Conservation (phyloP, 2,113 vertebrate genomes). For the Tragelaphus imberbis region DNA sequence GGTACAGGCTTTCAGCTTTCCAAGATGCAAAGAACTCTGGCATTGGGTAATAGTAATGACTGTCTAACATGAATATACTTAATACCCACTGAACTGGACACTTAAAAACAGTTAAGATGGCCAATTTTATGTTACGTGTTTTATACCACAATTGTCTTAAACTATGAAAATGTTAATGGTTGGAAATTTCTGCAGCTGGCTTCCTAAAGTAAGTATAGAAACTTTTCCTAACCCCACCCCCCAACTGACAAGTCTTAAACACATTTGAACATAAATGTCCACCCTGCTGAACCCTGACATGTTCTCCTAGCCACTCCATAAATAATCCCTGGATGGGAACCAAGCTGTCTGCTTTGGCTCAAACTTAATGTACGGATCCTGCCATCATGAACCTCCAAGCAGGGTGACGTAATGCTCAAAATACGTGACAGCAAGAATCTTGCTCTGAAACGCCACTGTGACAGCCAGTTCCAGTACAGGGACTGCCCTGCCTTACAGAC, state of each 20-base stretch:
- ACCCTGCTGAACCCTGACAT: background rate
- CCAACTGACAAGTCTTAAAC: background rate
- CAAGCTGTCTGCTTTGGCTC: background rate
- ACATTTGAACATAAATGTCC: background rate
- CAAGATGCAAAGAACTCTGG: background rate
- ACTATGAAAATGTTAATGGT: background rate
- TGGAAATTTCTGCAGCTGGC: background rate
- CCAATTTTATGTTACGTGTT: no score
- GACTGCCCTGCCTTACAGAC: no score
- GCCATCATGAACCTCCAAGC: background rate
- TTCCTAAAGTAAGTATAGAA: background rate
- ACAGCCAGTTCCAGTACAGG: background rate
- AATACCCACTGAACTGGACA: background rate
- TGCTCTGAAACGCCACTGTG: background rate
- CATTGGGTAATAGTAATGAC: no score
- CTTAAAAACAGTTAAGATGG: background rate
- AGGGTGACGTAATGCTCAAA: background rate
- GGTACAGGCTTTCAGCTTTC: background rate
- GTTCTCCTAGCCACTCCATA: background rate
- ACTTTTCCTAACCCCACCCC: background rate
- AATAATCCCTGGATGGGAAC: conserved; percentile 7
- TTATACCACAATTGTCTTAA: background rate
- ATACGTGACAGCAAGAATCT: background rate
- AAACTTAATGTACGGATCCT: background rate
- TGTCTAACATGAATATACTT: background rate